Evolutionary conservation across 2,113 vertebrate species (phyloP), one percentile per base, ranked within the genome.

Genomic region (Centropristis striata): DNA sequence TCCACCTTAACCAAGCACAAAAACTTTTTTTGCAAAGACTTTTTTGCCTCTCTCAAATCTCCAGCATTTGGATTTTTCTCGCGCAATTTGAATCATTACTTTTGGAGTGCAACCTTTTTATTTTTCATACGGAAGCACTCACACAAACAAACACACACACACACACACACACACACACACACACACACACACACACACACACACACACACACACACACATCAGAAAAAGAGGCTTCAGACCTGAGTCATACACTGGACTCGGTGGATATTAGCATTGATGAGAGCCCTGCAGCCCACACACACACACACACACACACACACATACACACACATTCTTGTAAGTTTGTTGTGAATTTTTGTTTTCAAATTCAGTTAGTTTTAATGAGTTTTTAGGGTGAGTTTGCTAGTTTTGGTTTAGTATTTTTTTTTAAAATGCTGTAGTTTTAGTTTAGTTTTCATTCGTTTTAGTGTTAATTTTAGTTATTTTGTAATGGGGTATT

Each of bases 171-270:
- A n/a, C n/a, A n/a, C n/a, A n/a, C n/a, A n/a, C n/a, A n/a, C n/a
- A n/a, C n/a, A n/a, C n/a, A n/a, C n/a, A n/a, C n/a, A n/a, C n/a
- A n/a, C n/a, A n/a, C n/a, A n/a, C n/a, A n/a, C n/a, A n/a, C n/a
- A n/a, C n/a, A 61, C n/a, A n/a, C n/a, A n/a, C n/a, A 47, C n/a
- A 68, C 55, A 64, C 32, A 37, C 4, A 14, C 16, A 28, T 49
- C 23, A 14, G n/a, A 60, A 32, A 28, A 57, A 44, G 10, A 39
- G 5, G 50, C 42, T 44, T 75, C 4, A 60, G 16, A 49, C 60
- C 15, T 66, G 71, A 86, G 23, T 60, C 60, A 76, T 15, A 65
- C 47, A 75, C 32, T 16, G 7, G 63, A 49, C 44, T 42, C 53
- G 49, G 70, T 28, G 44, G 47, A 65, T 42, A 54, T 61, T 53